Evolutionary conservation across 2,888 invertebrate genomes (phyloP), one percentile per base, ranked within the genome.

Genomic region (Dyspetes luteomarginatus): DNA sequence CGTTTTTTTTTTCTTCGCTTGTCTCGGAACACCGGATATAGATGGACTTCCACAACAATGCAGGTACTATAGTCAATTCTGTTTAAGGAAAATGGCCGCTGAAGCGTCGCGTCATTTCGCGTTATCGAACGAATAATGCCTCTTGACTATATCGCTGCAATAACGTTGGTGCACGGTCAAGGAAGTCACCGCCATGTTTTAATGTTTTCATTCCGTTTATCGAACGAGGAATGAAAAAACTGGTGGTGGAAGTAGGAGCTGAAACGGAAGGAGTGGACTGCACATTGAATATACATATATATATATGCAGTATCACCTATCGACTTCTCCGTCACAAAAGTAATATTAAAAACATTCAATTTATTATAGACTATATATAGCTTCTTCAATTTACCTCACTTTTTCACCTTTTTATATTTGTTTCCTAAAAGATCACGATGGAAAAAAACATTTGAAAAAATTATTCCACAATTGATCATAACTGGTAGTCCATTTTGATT

Each of bases 71-170:
- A 1, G 45, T 24, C n/a, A 22, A 65, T 74, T 3, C 28, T 45
- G 26, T 56, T 36, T n/a, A 19, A 12, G 41, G 15, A 15, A 68
- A 60, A 30, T 52, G 52, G 24, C 52, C 52, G 41, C 58, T 22
- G 43, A 55, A 41, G 69, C 45, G 26, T 45, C 28, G 56, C 50
- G 50, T 68, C 50, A 55, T 68, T 69, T 52, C 43, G 52, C 24
- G 62, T 69, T 76, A 69, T 76, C 76, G 76, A 76, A 60, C 52
- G 52, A 43, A 55, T 62, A 62, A 62, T 52, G 5, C 19, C 17
- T 48, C 48, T 36, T 1, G 48, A 17, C 17, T 48, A 5, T 48
- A 17, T 3, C 19, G 17, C 48, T 48, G 45, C 15, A 45, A 74
- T 48, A 19, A 56, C 24, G 9, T 67, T 15, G 45, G 12, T 17